These are phyloP conservation scores for Euleptes europaea DNA, from an alignment of 2,113 vertebrate species.

Conservation along the genomic window DNA sequence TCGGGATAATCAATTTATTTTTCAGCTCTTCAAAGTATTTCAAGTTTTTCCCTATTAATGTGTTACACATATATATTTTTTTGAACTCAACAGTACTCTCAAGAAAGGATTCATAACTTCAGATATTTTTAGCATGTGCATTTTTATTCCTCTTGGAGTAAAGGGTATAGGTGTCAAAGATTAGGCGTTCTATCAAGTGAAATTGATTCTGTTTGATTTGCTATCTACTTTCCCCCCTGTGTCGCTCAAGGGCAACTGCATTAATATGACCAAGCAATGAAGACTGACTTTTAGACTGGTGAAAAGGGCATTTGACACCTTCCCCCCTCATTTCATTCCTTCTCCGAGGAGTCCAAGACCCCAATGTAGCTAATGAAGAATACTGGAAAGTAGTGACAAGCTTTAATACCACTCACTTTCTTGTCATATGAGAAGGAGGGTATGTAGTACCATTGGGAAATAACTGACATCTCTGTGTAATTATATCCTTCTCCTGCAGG, in stretches of 20 bases:
- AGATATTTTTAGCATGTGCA: conserved; percentile 40
- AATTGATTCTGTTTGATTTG: conserved; percentile 52
- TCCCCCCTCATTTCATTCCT: conserved; percentile 18
- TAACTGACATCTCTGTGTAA: not conserved
- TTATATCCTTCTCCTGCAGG: not conserved
- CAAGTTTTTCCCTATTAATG: not conserved
- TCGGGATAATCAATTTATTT: not conserved
- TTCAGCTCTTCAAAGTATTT: not conserved
- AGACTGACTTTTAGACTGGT: conserved; percentile 48
- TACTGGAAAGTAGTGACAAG: conserved; percentile 30
- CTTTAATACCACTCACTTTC: not conserved
- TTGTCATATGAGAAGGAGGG: conserved; percentile 13
- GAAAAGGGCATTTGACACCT: conserved; percentile 36
- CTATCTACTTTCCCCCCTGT: conserved; percentile 31
- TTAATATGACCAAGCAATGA: conserved; percentile 50
- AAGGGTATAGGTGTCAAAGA: conserved; percentile 32
- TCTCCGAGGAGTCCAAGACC: conserved; percentile 23
- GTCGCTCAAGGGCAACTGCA: conserved; percentile 40
- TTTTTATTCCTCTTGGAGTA: conserved; percentile 45
- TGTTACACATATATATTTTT: conserved; percentile 40
- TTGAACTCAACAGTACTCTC: conserved; percentile 26
- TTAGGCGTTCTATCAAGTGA: conserved; percentile 36
- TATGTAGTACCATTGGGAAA: not conserved
- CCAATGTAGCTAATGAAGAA: conserved; percentile 38
- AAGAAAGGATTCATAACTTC: conserved; percentile 46